A percentile compares a stretch with the other conserved stretches of the same genome.
Evolutionary conservation across 2,113 vertebrate species (phyloP).

Genomic region (Ptychochromis oligacanthus): DNA sequence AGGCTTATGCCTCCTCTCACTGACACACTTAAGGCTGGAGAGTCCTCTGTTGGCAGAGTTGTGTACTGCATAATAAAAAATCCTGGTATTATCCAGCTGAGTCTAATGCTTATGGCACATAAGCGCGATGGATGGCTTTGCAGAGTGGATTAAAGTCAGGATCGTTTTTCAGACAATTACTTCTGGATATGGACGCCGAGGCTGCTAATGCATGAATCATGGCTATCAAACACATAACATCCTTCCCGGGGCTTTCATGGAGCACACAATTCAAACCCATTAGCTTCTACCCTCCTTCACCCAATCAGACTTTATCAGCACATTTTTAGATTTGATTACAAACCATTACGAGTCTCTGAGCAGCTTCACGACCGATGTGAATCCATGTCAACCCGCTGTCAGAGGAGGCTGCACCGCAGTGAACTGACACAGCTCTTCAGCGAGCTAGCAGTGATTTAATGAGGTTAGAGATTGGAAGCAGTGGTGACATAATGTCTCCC

Average conservation of each 20-base stretch:
- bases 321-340: constrained; percentile 50
- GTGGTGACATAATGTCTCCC: neutral
- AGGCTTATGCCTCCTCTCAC: neutral
- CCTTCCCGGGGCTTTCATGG: neutral
- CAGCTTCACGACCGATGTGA: neutral
- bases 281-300: constrained; percentile 14
- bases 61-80: constrained; percentile 4
- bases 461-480: constrained; percentile 1
- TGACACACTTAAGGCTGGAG: neutral
- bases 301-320: constrained; percentile 33
- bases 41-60: constrained; percentile 24
- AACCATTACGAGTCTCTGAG: constrained; percentile 11
- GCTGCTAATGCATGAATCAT: constrained; percentile 33
- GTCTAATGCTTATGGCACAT: neutral
- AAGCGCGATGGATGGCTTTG: neutral
- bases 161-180: constrained; percentile 37
- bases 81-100: neutral
- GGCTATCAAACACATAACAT: neutral
- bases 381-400: neutral
- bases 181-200: neutral
- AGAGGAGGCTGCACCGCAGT: neutral
- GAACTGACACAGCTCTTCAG: constrained; percentile 2
- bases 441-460: constrained; percentile 3
- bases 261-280: constrained; percentile 22
- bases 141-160: constrained; percentile 2